These are phyloP conservation scores for Calycopis cecrops DNA, from an alignment of 1,140 invertebrate species.

Conservation along the genomic window DNA sequence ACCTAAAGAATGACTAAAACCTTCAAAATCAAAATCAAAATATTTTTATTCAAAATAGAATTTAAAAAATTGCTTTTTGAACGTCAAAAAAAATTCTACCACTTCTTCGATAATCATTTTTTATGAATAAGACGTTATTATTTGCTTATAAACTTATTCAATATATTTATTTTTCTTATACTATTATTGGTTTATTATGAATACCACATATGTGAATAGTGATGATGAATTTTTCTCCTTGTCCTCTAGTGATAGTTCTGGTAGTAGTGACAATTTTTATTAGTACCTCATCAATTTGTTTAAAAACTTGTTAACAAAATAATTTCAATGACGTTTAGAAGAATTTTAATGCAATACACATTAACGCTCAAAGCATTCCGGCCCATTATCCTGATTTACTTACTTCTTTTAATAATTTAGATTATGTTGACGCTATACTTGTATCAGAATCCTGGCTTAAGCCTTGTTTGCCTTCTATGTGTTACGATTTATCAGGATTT, in stretches of 20 bases:
- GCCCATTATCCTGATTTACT: neutral
- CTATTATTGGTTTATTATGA: neutral
- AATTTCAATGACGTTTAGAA: neutral
- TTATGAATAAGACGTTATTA: too few relatives aligned
- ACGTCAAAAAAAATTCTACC: too few relatives aligned
- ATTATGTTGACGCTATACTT: neutral
- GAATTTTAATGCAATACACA: neutral
- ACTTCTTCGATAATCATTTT: too few relatives aligned
- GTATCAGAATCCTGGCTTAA: constrained; percentile 4
- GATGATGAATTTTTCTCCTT: neutral
- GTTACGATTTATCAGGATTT: neutral
- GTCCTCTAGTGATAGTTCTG: neutral
- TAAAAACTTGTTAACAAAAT: neutral
- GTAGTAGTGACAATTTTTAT: neutral
- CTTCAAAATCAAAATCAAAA: too few relatives aligned
- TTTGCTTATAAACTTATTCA: too few relatives aligned
- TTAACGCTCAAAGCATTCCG: neutral
- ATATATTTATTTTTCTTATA: neutral
- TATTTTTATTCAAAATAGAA: too few relatives aligned
- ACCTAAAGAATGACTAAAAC: too few relatives aligned
- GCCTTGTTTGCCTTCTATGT: neutral
- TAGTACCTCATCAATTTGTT: too few relatives aligned
- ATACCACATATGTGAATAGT: neutral
- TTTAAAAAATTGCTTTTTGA: too few relatives aligned
- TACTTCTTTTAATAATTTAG: neutral